Evolutionary conservation across 2,888 invertebrate species (phyloP).

Genomic region (Resseliella maxima): DNA sequence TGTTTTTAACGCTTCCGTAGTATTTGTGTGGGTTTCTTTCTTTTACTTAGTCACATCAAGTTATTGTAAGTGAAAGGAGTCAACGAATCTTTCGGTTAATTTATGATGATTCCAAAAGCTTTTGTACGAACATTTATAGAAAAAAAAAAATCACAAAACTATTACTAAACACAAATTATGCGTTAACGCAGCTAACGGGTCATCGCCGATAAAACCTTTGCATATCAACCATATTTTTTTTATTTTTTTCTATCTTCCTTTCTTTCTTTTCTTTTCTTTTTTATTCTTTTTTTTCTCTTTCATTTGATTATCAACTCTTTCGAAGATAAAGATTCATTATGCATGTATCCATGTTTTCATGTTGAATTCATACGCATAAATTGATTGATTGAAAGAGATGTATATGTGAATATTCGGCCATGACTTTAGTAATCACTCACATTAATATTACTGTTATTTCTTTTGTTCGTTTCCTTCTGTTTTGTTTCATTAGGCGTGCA

Average conservation of each 20-base stretch:
- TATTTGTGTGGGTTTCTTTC: background rate
- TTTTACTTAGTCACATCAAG: slow-evolving; percentile 2
- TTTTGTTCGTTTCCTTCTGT: too few species aligned
- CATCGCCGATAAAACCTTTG: background rate
- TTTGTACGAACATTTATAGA: background rate
- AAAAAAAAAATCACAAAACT: background rate
- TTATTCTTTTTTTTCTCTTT: background rate
- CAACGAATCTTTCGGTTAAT: slow-evolving; percentile 22
- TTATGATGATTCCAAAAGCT: slow-evolving; percentile 9
- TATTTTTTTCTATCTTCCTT: background rate
- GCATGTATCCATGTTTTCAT: too few species aligned
- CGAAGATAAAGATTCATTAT: too few species aligned
- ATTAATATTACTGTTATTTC: background rate
- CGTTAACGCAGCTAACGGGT: background rate
- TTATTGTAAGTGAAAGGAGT: slow-evolving; percentile 28
- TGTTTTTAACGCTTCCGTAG: background rate
- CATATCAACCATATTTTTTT: background rate
- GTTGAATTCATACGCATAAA: background rate
- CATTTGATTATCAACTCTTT: background rate
- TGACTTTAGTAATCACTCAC: background rate
- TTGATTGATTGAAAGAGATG: slow-evolving; percentile 16
- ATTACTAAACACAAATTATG: background rate
- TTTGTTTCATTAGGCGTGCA: too few species aligned
- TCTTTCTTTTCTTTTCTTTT: background rate
- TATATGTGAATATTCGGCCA: background rate